A percentile compares a stretch with the other conserved stretches of the same genome.
Evolutionary conservation across 1,140 invertebrate species (phyloP).

Genomic region (Dendroctonus valens): DNA sequence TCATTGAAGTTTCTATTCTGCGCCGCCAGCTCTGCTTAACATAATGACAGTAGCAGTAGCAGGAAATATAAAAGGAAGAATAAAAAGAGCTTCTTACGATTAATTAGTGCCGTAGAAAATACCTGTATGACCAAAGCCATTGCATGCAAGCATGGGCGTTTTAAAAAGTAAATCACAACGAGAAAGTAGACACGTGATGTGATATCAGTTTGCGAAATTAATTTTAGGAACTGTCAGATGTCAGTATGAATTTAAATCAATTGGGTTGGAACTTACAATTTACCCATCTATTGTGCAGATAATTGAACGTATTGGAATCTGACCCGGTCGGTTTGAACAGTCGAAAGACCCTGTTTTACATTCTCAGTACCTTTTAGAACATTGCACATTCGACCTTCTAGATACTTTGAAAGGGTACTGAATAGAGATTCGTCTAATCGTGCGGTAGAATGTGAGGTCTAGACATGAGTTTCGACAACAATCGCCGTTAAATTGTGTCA

Average conservation of each 20-base stretch:
- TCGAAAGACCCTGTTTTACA: conserved; percentile 3
- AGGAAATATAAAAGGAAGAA: no score
- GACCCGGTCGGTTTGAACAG: conserved; percentile 2
- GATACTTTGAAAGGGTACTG: neutral
- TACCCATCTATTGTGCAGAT: no score
- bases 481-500: no score
- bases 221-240: neutral
- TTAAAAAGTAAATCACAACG: neutral
- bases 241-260: neutral
- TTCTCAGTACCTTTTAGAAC: conserved; percentile 23
- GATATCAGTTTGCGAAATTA: neutral
- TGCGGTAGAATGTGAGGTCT: no score
- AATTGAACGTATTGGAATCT: neutral
- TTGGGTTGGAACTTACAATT: neutral
- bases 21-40: no score
- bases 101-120: no score
- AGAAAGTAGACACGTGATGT: no score
- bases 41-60: no score
- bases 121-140: conserved; percentile 1
- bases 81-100: no score
- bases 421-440: no score
- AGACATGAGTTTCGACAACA: no score
- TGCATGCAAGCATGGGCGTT: conserved; percentile 20
- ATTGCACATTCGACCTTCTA: conserved; percentile 20
- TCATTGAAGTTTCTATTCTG: no score